Evolutionary conservation across 1,140 invertebrate genomes (phyloP).

Genomic region (Melitaea cinxia): DNA sequence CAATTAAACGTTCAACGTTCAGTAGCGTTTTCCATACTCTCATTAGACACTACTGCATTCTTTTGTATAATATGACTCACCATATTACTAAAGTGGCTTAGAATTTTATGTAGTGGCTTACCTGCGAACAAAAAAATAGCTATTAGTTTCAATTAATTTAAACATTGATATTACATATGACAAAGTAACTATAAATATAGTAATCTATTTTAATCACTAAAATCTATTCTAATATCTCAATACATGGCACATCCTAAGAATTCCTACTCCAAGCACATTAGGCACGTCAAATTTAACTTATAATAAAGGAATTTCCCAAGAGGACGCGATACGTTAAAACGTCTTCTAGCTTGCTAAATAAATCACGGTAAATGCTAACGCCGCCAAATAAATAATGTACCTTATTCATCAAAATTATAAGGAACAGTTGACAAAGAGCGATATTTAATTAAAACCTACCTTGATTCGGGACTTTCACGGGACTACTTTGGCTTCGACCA

Average conservation of each 20-base stretch:
- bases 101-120: constrained; percentile 25
- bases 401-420: constrained; percentile 81
- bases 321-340: constrained; percentile 58
- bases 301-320: constrained; percentile 58
- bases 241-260: neutral
- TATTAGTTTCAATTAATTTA: constrained; percentile 11
- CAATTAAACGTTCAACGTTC: constrained; percentile 52
- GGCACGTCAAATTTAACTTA: constrained; percentile 35
- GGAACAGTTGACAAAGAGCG: constrained; percentile 74
- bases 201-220: no score
- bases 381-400: constrained; percentile 79
- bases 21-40: neutral
- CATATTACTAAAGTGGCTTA: neutral
- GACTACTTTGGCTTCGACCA: constrained; percentile 52
- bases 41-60: no score
- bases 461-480: constrained; percentile 51
- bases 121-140: constrained; percentile 25
- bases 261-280: constrained; percentile 11
- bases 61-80: constrained; percentile 2
- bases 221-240: no score
- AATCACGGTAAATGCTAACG: constrained; percentile 70
- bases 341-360: constrained; percentile 69
- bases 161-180: no score
- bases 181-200: no score
- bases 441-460: constrained; percentile 74